Conservation (phyloP, 1,140 invertebrate species). For the Cyclina sinensis region DNA sequence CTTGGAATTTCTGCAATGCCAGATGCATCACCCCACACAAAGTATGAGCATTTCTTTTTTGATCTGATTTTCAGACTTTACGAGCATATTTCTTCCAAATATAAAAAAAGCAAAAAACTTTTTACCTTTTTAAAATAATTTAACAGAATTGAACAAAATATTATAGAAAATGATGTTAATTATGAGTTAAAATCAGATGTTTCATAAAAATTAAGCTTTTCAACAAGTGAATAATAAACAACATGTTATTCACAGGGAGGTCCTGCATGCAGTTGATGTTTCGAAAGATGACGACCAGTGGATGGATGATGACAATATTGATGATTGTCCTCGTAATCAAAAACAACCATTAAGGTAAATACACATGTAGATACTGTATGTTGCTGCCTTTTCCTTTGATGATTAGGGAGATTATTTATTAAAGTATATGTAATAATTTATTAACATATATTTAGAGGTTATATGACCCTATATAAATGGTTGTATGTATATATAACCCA, state of each 20-base stretch:
- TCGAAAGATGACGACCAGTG: constrained; percentile 7
- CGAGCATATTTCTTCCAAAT: constrained; percentile 9
- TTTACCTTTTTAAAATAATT: constrained; percentile 26
- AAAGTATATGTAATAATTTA: too few relatives aligned
- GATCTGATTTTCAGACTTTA: constrained; percentile 11
- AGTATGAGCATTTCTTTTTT: constrained; percentile 31
- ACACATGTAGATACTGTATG: too few relatives aligned
- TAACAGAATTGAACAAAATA: constrained; percentile 7
- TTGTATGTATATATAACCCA: too few relatives aligned
- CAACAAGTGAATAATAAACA: constrained; percentile 10
- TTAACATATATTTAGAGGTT: too few relatives aligned
- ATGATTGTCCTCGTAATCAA: too few relatives aligned
- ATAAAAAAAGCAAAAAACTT: constrained; percentile 21
- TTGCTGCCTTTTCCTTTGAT: too few relatives aligned
- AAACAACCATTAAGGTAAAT: too few relatives aligned
- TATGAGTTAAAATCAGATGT: constrained; percentile 20
- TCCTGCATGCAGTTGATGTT: constrained; percentile 1
- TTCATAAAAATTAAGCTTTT: too few relatives aligned
- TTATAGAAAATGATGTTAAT: constrained; percentile 27
- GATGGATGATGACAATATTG: background rate
- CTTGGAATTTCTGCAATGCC: constrained; percentile 8
- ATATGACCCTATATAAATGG: too few relatives aligned
- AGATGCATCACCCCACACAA: constrained; percentile 9
- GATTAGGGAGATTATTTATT: too few relatives aligned
- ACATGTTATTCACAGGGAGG: constrained; percentile 26